Percentiles rank a stretch among this genome's conserved stretches.
Evolutionary conservation across 2,888 invertebrate species (phyloP).

Genomic region (Cryptus viduatorius): DNA sequence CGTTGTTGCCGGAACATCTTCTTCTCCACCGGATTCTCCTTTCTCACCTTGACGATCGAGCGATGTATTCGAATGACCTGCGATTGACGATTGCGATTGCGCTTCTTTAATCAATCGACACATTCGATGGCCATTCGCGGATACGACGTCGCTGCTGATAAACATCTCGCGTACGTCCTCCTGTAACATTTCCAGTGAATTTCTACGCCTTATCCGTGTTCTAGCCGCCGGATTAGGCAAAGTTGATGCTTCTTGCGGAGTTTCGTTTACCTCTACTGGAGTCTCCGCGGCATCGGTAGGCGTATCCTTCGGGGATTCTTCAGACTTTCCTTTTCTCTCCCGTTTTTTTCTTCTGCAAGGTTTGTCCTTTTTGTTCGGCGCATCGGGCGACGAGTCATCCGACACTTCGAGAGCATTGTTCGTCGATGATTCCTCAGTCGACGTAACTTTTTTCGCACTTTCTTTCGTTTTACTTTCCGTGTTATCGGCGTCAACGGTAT

Average conservation of each 20-base stretch:
- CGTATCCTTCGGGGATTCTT: slow-evolving; percentile 8
- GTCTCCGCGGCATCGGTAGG: slow-evolving; percentile 59
- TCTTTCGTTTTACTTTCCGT: slow-evolving; percentile 52
- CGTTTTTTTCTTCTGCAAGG: slow-evolving; percentile 57
- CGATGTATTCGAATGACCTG: slow-evolving; percentile 47
- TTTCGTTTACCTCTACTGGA: slow-evolving; percentile 57
- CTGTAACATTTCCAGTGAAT: slow-evolving; percentile 88
- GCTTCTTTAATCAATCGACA: slow-evolving; percentile 87
- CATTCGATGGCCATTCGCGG: slow-evolving; percentile 88
- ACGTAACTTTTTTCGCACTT: slow-evolving; percentile 55
- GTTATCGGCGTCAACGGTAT: slow-evolving; percentile 46
- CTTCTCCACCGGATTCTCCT: slow-evolving; percentile 60
- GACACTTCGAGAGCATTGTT: slow-evolving; percentile 27
- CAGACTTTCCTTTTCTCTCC: slow-evolving; percentile 45
- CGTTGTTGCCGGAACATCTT: slow-evolving; percentile 26
- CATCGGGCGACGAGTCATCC: slow-evolving; percentile 60
- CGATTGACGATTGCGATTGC: slow-evolving; percentile 69
- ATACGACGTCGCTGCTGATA: slow-evolving; percentile 88
- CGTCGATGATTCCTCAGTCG: slow-evolving; percentile 56
- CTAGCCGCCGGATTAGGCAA: slow-evolving; percentile 58
- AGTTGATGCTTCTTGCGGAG: slow-evolving; percentile 61
- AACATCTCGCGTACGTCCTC: slow-evolving; percentile 91
- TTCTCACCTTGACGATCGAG: slow-evolving; percentile 55
- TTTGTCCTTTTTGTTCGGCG: slow-evolving; percentile 68
- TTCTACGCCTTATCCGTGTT: slow-evolving; percentile 80